Conservation (phyloP, 2,113 vertebrate genomes). For the Hyperoodon ampullatus region DNA sequence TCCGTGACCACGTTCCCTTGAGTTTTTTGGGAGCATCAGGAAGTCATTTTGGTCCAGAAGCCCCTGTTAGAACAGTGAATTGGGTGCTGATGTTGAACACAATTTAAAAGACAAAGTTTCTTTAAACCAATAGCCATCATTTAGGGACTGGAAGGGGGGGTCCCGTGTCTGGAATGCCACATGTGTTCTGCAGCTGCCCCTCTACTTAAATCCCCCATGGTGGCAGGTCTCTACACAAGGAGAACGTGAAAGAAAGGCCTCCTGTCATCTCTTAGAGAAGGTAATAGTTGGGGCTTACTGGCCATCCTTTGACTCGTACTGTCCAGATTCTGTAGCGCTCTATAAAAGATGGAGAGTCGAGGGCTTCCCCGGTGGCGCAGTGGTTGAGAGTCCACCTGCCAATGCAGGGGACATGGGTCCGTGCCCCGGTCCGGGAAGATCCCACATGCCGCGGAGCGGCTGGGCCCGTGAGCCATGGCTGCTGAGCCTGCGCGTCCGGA, state of each 20-base stretch:
- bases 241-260: neutral
- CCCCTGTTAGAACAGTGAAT: neutral
- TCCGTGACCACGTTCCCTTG: neutral
- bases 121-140: conserved; percentile 63
- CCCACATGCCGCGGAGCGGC: too few species aligned
- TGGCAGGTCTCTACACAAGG: neutral
- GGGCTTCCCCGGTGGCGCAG: too few species aligned
- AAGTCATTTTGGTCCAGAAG: neutral
- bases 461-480: too few species aligned
- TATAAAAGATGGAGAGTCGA: neutral
- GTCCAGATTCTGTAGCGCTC: neutral
- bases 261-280: neutral
- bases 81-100: neutral
- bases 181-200: conserved; percentile 59
- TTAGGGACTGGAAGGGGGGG: conserved; percentile 14
- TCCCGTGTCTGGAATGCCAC: conserved; percentile 26
- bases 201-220: neutral
- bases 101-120: conserved; percentile 28
- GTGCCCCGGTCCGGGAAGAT: too few species aligned
- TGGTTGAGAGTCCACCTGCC: too few species aligned
- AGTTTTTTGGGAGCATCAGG: neutral
- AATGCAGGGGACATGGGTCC: too few species aligned
- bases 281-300: neutral
- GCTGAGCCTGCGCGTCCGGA: too few species aligned
- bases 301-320: neutral